These are phyloP conservation scores for Hippolais icterina DNA, from an alignment of 2,113 vertebrate species.

Conservation along the genomic window DNA sequence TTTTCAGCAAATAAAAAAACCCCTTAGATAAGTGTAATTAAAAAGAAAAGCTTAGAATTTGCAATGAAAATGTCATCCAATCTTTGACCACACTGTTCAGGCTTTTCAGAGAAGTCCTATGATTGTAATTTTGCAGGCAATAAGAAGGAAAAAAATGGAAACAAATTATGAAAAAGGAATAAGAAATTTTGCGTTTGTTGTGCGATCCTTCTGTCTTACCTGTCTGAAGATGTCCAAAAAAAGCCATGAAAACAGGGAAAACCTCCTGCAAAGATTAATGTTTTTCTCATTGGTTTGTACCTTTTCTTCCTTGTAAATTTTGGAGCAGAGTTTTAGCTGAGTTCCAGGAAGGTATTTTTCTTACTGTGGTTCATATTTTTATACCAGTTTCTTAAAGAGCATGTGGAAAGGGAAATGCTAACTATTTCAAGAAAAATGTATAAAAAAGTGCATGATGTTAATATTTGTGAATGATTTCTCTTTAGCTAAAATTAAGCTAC, in stretches of 20 bases:
- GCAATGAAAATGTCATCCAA: background rate
- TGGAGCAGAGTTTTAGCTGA: background rate
- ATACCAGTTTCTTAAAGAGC: background rate
- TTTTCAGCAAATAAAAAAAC: background rate
- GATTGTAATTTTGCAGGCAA: background rate
- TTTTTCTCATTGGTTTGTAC: background rate
- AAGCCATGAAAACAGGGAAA: background rate
- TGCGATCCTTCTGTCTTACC: background rate
- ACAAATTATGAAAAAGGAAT: background rate
- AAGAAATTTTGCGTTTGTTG: background rate
- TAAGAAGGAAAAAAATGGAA: background rate
- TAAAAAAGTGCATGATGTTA: background rate
- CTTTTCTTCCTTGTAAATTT: background rate
- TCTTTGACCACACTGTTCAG: accelerated
- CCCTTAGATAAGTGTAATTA: background rate
- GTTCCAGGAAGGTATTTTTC: background rate
- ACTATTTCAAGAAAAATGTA: background rate
- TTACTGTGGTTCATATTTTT: background rate
- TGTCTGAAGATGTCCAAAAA: background rate
- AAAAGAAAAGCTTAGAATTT: background rate
- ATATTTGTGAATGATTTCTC: background rate
- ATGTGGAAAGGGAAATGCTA: background rate
- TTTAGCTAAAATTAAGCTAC: background rate
- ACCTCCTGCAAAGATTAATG: background rate
- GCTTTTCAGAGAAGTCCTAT: background rate